Evolutionary conservation across 2,113 vertebrate species (phyloP), one percentile per base, ranked within the genome.

Genomic region (Macrotis lagotis): DNA sequence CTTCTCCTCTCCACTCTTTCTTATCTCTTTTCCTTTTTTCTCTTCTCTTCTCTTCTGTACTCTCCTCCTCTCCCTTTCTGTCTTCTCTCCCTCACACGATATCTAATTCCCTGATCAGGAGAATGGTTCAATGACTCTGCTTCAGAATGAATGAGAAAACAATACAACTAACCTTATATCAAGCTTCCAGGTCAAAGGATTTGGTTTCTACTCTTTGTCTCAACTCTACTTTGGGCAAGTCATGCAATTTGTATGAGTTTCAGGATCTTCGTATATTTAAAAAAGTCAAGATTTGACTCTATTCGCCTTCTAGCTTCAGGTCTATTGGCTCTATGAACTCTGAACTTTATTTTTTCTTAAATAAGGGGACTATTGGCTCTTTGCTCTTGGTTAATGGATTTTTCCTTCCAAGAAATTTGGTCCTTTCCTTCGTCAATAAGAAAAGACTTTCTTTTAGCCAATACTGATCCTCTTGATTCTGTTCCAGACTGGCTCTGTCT

Each of bases 21-120:
- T 91, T 94, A 16, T 51, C 14, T 95, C 91, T 93, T 95, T 74
- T 26, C 16, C n/a, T n/a, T n/a, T n/a, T n/a, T n/a, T n/a, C n/a
- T 51, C 51, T 51, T 10, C 50, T 51, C 51, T 25, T 52, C 10
- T 94, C 51, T 74, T 28, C 6, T 92, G 49, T 55, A 47, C 5
- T 52, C 52, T 66, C 10, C 8, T 26, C 52, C 8, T 53, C 7
- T 53, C 25, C 52, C 26, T 3, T 53, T 25, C 52, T 53, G 0
- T 26, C 52, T 19, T 53, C 5, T 25, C 53, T n/a, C 37, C 66
- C 37, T 74, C 66, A 74, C 16, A 74, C 37, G 16, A n/a, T 74
- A 74, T 2, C 8, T 4, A n/a, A 74, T n/a, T n/a, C 31, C 16
- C 37, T 74, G 37, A 74, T n/a, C 37, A n/a, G 37, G 59, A 37